Evolutionary conservation across 2,797 vertebrate species (phyloP).

Genomic region (Pseudopleuronectes americanus): DNA sequence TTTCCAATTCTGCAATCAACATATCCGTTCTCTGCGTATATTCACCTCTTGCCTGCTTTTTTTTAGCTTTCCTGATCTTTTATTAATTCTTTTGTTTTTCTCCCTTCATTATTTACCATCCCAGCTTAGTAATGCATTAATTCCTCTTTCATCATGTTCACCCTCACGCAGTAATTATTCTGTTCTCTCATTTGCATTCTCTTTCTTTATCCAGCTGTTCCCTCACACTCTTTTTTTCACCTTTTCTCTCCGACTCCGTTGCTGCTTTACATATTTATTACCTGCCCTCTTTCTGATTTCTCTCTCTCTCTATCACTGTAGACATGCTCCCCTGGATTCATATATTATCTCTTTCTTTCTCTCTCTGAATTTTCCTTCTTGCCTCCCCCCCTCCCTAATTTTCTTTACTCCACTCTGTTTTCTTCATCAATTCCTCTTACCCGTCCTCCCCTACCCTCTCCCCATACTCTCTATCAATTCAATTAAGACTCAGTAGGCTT

Average conservation of each 20-base stretch:
- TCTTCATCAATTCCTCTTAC: constrained; percentile 59
- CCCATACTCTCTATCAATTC: constrained; percentile 68
- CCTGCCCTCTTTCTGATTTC: constrained; percentile 43
- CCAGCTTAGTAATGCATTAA: constrained; percentile 56
- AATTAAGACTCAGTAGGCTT: constrained; percentile 75
- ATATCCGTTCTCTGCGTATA: constrained; percentile 39
- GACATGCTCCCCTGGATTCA: constrained; percentile 26
- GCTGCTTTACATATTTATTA: constrained; percentile 31
- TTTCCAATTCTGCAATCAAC: constrained; percentile 41
- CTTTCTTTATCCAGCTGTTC: constrained; percentile 34
- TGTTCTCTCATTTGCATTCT: constrained; percentile 45
- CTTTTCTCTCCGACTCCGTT: constrained; percentile 18
- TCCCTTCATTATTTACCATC: constrained; percentile 66
- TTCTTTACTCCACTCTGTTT: constrained; percentile 46
- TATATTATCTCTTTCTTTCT: constrained; percentile 37
- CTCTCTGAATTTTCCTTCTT: constrained; percentile 38
- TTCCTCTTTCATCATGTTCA: constrained; percentile 41
- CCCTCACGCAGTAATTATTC: constrained; percentile 59
- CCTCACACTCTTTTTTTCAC: constrained; percentile 12
- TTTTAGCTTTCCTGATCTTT: constrained; percentile 57
- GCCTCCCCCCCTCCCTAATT: constrained; percentile 39
- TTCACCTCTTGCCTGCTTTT: constrained; percentile 37
- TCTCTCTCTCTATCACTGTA: neutral
- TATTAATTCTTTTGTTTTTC: constrained; percentile 66
- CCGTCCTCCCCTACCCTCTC: constrained; percentile 31